These are phyloP conservation scores for Pseudomyrmex dendroicus DNA, from an alignment of 1,140 invertebrate genomes.

Conservation along the genomic window DNA sequence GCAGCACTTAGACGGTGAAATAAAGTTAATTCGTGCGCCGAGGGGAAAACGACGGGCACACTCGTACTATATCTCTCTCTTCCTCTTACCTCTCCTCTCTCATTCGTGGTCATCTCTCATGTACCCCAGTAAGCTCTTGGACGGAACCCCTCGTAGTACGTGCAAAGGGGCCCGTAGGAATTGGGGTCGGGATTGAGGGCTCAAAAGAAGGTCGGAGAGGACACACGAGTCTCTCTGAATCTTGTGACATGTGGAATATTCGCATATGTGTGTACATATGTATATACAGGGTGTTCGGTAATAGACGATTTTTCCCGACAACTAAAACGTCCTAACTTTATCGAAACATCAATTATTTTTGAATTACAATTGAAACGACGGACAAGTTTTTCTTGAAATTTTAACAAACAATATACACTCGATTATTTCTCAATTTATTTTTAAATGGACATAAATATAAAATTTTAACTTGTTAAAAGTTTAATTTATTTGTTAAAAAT, in stretches of 20 bases:
- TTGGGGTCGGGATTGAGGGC: constrained; percentile 42
- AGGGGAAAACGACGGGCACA: constrained; percentile 42
- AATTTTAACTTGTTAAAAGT: constrained; percentile 1
- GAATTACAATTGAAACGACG: constrained; percentile 17
- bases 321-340: background rate
- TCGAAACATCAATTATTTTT: background rate
- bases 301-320: background rate
- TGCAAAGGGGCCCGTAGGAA: constrained; percentile 27
- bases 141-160: constrained; percentile 30
- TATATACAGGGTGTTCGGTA: constrained; percentile 34
- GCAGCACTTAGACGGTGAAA: constrained; percentile 44
- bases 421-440: background rate
- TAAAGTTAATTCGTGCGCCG: constrained; percentile 55
- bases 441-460: background rate
- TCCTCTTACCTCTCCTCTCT: no score
- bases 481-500: constrained; percentile 2
- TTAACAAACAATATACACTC: background rate
- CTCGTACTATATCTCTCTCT: constrained; percentile 33
- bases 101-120: constrained; percentile 18
- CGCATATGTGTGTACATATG: constrained; percentile 29
- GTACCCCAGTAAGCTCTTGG: constrained; percentile 33
- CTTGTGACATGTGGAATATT: constrained; percentile 51
- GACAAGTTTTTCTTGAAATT: background rate
- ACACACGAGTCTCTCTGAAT: constrained; percentile 50
- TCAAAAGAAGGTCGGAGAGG: constrained; percentile 49